Percentiles rank a stretch among this genome's conserved stretches.
Evolutionary conservation across 2,888 invertebrate genomes (phyloP).

Genomic region (Lampropteryx suffumata): DNA sequence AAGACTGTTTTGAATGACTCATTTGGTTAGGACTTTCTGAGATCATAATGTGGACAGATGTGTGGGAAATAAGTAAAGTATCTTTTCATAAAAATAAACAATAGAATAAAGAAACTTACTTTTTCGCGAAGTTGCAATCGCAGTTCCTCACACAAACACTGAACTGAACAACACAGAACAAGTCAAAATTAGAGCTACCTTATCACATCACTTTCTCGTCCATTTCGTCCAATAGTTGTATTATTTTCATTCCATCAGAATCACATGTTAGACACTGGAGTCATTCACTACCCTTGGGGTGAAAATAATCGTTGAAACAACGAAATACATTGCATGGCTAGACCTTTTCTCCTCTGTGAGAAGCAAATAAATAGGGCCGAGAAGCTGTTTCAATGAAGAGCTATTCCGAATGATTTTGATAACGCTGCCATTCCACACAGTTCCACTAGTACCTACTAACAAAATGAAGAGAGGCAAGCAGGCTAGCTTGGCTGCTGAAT

Average conservation of each 20-base stretch:
- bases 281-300: constrained; percentile 14
- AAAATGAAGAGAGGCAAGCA: background rate
- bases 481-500: no score
- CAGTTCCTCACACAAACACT: constrained; percentile 9
- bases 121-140: constrained; percentile 14
- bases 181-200: constrained; percentile 27
- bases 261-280: constrained; percentile 61
- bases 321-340: constrained; percentile 6
- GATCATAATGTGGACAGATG: constrained; percentile 21
- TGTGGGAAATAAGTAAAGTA: background rate
- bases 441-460: no score
- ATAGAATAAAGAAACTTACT: constrained; percentile 33
- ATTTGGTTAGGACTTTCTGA: constrained; percentile 2
- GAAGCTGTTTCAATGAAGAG: no score
- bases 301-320: constrained; percentile 13
- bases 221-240: constrained; percentile 64
- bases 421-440: no score
- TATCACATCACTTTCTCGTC: constrained; percentile 56
- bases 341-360: background rate
- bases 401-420: no score
- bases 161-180: constrained; percentile 28
- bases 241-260: constrained; percentile 69
- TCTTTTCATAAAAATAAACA: background rate
- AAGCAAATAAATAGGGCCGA: background rate
- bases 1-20: constrained; percentile 25